Conservation (phyloP, 2,113 vertebrate species). For the Struthidea cinerea region DNA sequence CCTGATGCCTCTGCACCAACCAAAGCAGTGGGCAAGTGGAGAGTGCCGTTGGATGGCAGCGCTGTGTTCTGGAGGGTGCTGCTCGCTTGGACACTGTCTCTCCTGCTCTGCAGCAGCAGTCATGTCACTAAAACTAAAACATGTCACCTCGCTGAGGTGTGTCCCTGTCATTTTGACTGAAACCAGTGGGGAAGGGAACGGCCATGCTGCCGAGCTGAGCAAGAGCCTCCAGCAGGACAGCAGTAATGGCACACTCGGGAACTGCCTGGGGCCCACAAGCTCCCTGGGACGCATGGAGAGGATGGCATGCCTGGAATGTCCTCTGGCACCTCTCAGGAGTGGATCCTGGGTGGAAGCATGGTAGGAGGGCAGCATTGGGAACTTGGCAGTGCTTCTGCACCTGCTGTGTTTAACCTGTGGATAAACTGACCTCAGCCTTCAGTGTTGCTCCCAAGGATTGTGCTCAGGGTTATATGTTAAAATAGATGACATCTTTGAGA, state of each 20-base stretch:
- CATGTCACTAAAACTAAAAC: not conserved
- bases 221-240: not conserved
- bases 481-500: not conserved
- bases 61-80: not conserved
- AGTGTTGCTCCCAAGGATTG: not conserved
- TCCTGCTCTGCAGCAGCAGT: not conserved
- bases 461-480: not conserved
- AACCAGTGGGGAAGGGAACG: not conserved
- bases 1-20: not conserved
- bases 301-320: not conserved
- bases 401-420: not conserved
- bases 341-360: not conserved
- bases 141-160: not conserved
- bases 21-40: not conserved
- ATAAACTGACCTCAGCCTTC: not conserved
- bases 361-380: accelerated
- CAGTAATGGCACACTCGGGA: not conserved
- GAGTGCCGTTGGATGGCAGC: accelerated
- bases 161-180: not conserved
- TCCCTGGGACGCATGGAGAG: accelerated
- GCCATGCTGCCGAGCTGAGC: accelerated
- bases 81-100: not conserved
- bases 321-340: not conserved
- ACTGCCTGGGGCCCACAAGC: accelerated
- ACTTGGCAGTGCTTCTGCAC: not conserved